phyloP scores from a whole-genome alignment of 2,113 vertebrate species.

The Scomber colias region DNA sequence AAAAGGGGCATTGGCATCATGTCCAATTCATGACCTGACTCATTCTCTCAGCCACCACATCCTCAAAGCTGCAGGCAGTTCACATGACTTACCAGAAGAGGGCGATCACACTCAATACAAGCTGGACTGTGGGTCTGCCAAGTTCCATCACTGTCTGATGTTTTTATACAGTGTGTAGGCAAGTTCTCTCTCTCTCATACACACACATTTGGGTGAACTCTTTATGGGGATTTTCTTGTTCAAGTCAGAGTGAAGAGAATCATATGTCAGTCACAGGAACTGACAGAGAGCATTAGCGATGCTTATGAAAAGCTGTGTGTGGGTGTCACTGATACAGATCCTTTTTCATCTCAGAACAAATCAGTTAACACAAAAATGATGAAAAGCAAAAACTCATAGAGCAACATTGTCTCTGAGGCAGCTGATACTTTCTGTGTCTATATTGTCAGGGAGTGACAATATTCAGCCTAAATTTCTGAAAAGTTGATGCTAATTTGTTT shows the following conservation, averaged over 20 bases:
- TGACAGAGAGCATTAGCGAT: slow-evolving; percentile 1
- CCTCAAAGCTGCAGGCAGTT: slow-evolving; percentile 48
- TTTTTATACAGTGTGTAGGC: slow-evolving; percentile 17
- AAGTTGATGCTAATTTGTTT: slow-evolving; percentile 1
- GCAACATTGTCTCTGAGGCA: not conserved
- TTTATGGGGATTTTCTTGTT: not conserved
- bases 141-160: slow-evolving; percentile 1
- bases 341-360: not conserved
- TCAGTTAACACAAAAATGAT: not conserved
- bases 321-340: slow-evolving; percentile 13
- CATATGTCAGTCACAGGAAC: not conserved
- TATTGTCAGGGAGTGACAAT: not conserved
- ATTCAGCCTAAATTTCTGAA: not conserved
- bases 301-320: not conserved
- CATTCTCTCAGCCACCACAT: slow-evolving; percentile 32
- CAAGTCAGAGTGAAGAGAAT: not conserved
- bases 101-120: slow-evolving; percentile 61
- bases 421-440: not conserved
- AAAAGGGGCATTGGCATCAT: slow-evolving; percentile 66
- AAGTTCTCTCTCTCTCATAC: not conserved
- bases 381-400: not conserved
- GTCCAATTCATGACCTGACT: slow-evolving; percentile 64
- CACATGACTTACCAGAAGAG: slow-evolving; percentile 47
- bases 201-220: not conserved
- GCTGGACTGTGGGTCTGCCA: not conserved